phyloP scores from a whole-genome alignment of 2,113 vertebrate genomes.

The Ophthalmotilapia sp. region DNA sequence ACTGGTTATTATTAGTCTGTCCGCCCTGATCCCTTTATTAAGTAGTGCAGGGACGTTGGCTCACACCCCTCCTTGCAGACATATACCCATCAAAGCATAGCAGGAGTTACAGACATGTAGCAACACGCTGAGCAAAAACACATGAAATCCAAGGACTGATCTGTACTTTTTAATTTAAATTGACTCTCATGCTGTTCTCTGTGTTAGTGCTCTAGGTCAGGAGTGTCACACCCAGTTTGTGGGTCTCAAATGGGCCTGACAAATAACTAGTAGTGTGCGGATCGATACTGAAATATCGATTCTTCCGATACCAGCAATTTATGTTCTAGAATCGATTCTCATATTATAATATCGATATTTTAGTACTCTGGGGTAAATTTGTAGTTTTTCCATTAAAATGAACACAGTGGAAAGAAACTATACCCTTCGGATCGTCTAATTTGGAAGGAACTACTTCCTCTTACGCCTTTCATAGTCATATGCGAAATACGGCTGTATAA shows the following conservation, averaged over 20 bases:
- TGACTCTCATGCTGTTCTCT: not conserved
- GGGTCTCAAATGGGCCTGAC: fast-evolving
- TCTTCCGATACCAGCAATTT: too few relatives aligned
- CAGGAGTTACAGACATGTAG: slow-evolving; percentile 16
- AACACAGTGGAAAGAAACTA: too few relatives aligned
- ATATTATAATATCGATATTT: too few relatives aligned
- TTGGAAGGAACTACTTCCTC: too few relatives aligned
- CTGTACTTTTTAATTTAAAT: not conserved
- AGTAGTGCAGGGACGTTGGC: not conserved
- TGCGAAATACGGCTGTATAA: too few relatives aligned
- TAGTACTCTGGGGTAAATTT: too few relatives aligned
- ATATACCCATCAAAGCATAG: not conserved
- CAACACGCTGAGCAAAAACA: not conserved
- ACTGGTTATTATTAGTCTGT: slow-evolving; percentile 38
- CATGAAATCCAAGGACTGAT: not conserved
- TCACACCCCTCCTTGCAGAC: slow-evolving; percentile 1
- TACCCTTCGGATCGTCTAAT: too few relatives aligned
- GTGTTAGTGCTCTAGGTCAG: not conserved
- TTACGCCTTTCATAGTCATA: too few relatives aligned
- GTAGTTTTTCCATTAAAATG: too few relatives aligned
- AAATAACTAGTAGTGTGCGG: not conserved
- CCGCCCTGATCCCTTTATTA: slow-evolving; percentile 10
- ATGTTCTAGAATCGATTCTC: too few relatives aligned
- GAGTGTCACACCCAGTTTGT: not conserved
- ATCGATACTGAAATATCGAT: too few relatives aligned